Base-by-base conservation (phyloP, 2,797 vertebrate genomes). In the Sciurus vulgaris region DNA sequence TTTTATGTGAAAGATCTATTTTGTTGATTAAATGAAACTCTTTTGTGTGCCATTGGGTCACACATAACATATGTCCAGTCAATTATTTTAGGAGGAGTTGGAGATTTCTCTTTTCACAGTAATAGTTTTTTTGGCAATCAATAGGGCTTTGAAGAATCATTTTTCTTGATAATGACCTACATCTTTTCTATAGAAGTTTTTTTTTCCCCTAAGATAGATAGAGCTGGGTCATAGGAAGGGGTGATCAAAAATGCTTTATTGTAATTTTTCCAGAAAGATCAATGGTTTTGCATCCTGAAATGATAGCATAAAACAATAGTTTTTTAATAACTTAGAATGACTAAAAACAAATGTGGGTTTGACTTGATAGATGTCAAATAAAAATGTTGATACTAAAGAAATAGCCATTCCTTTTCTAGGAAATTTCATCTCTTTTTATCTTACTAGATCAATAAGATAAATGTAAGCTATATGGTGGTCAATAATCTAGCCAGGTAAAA, bases 111-210 rank as follows among this genome's bases (percentile, higher is more conserved):
- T 98, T 98, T 97, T 81, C 97, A 97, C 91, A 96, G 86, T 98
- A 98, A 98, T 97, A 98, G 93, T 97, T 98, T 98, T 96, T 98
- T 98, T 98, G 98, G 98, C 98, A 98, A 87, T 97, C 97, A 95
- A 96, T 22, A 89, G 97, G 97, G 97, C 96, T 97, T 98, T 87
- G 97, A 98, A 98, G 97, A 98, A 97, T 30, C 88, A 97, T 98
- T 97, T 97, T 97, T 98, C 96, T 97, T 97, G 92, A 98, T 97
- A 93, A 98, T 95, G 93, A 93, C 97, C 93, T 93, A 97, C 84
- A 97, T 98, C 95, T 97, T 97, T 95, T 97, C 92, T 94, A 84
- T 69, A 86, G 74, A 44, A 85, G 28, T 47, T 69, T 69, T 47
- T 47, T 69, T 67, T 59, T 6, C 1, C 47, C 35, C 44, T 24